Conservation (phyloP, 2,113 vertebrate genomes). For the Cryptotis parvus region DNA sequence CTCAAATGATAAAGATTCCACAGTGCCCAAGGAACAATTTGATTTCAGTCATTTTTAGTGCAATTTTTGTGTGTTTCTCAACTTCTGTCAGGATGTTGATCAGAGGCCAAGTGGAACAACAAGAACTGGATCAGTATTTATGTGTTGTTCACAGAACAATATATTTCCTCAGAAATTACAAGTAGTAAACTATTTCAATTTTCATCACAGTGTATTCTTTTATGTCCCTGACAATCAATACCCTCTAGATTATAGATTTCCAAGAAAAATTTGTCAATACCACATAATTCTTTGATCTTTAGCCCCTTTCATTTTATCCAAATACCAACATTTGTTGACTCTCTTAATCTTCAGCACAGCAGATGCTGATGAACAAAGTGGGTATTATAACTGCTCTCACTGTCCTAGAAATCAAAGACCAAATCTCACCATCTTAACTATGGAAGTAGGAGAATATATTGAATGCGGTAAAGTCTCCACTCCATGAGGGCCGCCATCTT, state of each 20-base stretch:
- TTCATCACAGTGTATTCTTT: not conserved
- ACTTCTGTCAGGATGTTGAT: no score
- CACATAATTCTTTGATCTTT: not conserved
- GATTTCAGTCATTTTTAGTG: no score
- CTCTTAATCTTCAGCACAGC: not conserved
- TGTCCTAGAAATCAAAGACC: not conserved
- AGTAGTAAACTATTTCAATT: conserved; percentile 1
- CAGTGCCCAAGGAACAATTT: no score
- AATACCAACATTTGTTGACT: not conserved
- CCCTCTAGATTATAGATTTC: not conserved
- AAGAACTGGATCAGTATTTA: not conserved
- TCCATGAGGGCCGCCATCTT: no score
- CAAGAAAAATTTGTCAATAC: not conserved
- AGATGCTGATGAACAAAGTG: not conserved
- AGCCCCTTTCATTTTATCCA: not conserved
- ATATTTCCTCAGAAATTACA: not conserved
- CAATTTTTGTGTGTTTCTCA: no score
- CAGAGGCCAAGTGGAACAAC: not conserved
- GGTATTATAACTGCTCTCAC: not conserved
- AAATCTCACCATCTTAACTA: not conserved
- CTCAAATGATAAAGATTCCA: not conserved
- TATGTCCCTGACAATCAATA: not conserved
- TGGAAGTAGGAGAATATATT: not conserved
- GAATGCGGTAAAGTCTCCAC: no score
- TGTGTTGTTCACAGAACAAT: not conserved